Conservation (phyloP, 2,888 invertebrate genomes). For the Stictocephala bisonia region DNA sequence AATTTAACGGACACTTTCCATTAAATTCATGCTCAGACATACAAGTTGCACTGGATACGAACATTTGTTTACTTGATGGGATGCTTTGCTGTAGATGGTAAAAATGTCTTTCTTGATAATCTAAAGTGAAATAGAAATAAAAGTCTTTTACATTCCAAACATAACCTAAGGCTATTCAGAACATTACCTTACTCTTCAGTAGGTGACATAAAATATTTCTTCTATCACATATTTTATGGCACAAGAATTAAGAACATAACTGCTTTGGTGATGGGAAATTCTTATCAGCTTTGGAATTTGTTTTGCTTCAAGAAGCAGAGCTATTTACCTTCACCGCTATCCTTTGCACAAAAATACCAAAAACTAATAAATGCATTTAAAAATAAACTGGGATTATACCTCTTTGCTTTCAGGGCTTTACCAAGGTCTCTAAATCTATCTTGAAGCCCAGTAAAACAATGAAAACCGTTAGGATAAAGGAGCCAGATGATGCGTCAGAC, state of each 20-base stretch:
- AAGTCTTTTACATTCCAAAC: too few relatives aligned
- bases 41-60: too few relatives aligned
- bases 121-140: too few relatives aligned
- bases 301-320: constrained; percentile 16
- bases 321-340: constrained; percentile 16
- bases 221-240: too few relatives aligned
- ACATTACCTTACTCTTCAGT: too few relatives aligned
- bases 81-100: too few relatives aligned
- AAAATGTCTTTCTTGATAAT: too few relatives aligned
- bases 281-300: constrained; percentile 27
- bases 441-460: constrained; percentile 44
- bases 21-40: too few relatives aligned
- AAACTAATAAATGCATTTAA: neutral
- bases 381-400: constrained; percentile 26
- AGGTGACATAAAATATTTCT: too few relatives aligned
- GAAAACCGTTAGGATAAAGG: constrained; percentile 47
- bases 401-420: constrained; percentile 64
- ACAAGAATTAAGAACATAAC: neutral
- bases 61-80: too few relatives aligned
- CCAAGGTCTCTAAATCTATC: constrained; percentile 45
- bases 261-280: constrained; percentile 30
- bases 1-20: too few relatives aligned
- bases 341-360: constrained; percentile 23
- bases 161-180: too few relatives aligned
- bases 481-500: constrained; percentile 42